Evolutionary conservation across 2,888 invertebrate species (phyloP).

Genomic region (Pyrgus malvae): DNA sequence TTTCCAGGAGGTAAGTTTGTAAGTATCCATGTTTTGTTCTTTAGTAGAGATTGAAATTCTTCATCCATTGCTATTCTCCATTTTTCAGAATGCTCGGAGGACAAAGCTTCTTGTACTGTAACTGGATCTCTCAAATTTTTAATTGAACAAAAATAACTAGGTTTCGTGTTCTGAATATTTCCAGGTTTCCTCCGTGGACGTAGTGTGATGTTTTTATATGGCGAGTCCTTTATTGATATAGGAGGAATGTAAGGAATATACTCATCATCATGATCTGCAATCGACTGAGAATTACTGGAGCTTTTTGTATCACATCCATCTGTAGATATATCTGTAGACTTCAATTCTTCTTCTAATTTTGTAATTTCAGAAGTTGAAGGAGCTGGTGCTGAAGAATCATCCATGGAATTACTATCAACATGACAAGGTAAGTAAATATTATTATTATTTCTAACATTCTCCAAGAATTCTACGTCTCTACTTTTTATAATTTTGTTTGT

Average conservation of each 20-base stretch:
- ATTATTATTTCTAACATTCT: slow-evolving; percentile 19
- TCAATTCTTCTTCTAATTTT: no score
- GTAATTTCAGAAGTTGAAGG: no score
- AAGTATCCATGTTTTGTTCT: slow-evolving; percentile 30
- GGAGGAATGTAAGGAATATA: no score
- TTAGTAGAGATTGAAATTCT: slow-evolving; percentile 22
- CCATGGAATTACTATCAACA: no score
- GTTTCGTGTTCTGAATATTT: not conserved
- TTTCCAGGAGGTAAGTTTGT: slow-evolving; percentile 25
- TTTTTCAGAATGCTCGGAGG: slow-evolving; percentile 16
- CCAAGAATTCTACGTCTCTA: slow-evolving; percentile 26
- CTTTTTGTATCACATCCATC: no score
- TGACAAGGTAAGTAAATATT: slow-evolving; percentile 2
- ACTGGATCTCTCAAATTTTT: not conserved
- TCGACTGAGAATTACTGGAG: no score
- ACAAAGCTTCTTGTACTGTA: slow-evolving; percentile 24
- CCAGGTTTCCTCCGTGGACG: not conserved
- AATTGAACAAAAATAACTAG: not conserved
- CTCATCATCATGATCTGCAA: no score
- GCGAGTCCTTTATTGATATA: no score
- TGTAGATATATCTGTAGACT: no score
- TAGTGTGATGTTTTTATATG: no score
- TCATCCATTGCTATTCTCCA: slow-evolving; percentile 28
- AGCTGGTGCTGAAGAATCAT: no score
- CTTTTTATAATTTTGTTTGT: slow-evolving; percentile 20